Conservation (phyloP, 2,113 vertebrate genomes). For the Percopsis transmontana region DNA sequence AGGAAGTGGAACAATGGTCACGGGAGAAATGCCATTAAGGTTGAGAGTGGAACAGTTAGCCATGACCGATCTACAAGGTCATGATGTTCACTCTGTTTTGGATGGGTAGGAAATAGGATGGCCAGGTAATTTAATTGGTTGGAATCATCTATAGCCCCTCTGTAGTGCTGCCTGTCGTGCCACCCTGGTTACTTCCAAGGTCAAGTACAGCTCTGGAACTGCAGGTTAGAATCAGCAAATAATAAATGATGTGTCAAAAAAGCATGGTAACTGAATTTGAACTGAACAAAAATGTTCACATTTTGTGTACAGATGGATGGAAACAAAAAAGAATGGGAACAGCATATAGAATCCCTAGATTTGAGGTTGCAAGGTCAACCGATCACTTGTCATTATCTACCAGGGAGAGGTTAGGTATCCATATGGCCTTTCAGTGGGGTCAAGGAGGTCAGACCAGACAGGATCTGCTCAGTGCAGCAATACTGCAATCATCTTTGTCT, state of each 20-base stretch:
- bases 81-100: not conserved
- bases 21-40: no score
- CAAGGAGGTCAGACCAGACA: not conserved
- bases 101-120: not conserved
- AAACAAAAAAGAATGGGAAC: not conserved
- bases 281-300: no score
- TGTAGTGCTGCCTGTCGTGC: no score
- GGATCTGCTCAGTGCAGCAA: not conserved
- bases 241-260: no score
- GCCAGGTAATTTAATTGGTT: not conserved
- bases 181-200: not conserved
- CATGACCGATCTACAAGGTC: no score
- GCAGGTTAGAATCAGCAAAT: no score
- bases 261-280: no score
- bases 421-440: not conserved
- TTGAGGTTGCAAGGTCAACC: not conserved
- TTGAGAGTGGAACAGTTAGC: no score
- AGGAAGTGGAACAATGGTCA: no score
- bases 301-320: no score
- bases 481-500: no score
- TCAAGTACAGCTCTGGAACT: not conserved
- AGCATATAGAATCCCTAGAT: no score
- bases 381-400: not conserved
- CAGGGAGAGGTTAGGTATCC: not conserved
- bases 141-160: not conserved